Evolutionary conservation across 2,888 invertebrate species (phyloP).

Genomic region (Chirona hameri): DNA sequence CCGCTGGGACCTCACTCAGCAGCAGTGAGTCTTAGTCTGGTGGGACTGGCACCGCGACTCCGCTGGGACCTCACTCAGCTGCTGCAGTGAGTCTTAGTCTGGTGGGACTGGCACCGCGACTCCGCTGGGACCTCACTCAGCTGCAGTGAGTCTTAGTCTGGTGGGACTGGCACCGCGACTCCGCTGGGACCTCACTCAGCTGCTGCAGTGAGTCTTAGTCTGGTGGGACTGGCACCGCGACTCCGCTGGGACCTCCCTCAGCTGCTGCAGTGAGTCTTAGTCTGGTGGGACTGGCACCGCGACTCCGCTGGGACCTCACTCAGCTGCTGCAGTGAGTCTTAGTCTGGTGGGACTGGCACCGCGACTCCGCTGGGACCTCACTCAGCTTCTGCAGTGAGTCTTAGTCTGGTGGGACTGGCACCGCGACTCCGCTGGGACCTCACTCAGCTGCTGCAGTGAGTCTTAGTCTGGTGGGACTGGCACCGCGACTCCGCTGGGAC

Average conservation of each 20-base stretch:
- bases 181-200: not conserved
- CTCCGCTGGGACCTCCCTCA: not conserved
- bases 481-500: not conserved
- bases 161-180: slow-evolving; percentile 60
- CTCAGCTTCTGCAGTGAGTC: slow-evolving; percentile 41
- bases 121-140: not conserved
- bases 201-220: slow-evolving; percentile 53
- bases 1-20: not conserved
- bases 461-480: slow-evolving; percentile 72
- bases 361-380: not conserved
- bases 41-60: slow-evolving; percentile 58
- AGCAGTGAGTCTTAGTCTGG: slow-evolving; percentile 57
- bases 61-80: not conserved
- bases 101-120: slow-evolving; percentile 60
- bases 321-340: slow-evolving; percentile 49
- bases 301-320: not conserved
- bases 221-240: slow-evolving; percentile 63
- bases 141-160: slow-evolving; percentile 56
- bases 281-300: slow-evolving; percentile 63
- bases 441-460: not conserved
- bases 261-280: slow-evolving; percentile 53
- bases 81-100: slow-evolving; percentile 58
- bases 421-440: not conserved
- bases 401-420: slow-evolving; percentile 70
- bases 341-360: slow-evolving; percentile 66